Percentiles rank a stretch among this genome's conserved stretches.
phyloP scores from a whole-genome alignment of 2,888 invertebrate genomes.

The Sthenelais limicola region DNA sequence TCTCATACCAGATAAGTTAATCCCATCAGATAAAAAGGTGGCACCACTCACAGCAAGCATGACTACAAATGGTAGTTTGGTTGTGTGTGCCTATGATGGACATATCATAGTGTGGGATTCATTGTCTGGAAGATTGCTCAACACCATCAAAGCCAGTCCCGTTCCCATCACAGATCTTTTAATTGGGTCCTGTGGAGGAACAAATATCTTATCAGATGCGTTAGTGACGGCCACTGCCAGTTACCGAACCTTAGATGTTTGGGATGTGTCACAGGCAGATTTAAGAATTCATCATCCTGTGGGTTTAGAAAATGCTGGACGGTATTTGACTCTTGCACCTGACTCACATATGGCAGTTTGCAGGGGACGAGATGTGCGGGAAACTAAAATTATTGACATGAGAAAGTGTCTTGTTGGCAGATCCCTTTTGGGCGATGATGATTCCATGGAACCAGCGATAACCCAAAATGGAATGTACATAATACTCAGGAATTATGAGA shows the following conservation, averaged over 20 bases:
- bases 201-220: slow-evolving; percentile 21
- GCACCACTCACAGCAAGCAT: slow-evolving; percentile 3
- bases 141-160: not conserved
- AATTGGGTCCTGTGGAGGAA: slow-evolving; percentile 33
- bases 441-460: slow-evolving; percentile 52
- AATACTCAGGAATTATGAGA: slow-evolving; percentile 53
- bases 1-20: slow-evolving; percentile 3
- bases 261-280: slow-evolving; percentile 38
- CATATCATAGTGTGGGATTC: slow-evolving; percentile 31
- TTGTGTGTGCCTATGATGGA: slow-evolving; percentile 33
- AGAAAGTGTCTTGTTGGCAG: slow-evolving; percentile 46
- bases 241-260: slow-evolving; percentile 8
- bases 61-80: not conserved
- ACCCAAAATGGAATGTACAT: slow-evolving; percentile 55
- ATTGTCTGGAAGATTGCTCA: not conserved
- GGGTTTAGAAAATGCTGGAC: slow-evolving; percentile 50
- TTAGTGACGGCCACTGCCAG: slow-evolving; percentile 3
- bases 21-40: not conserved
- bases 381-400: slow-evolving; percentile 53
- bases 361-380: slow-evolving; percentile 51
- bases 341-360: slow-evolving; percentile 49
- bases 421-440: slow-evolving; percentile 49
- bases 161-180: not conserved
- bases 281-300: slow-evolving; percentile 47
- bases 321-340: slow-evolving; percentile 50